phyloP scores from a whole-genome alignment of 2,797 vertebrate genomes.

The Remorina albescens region DNA sequence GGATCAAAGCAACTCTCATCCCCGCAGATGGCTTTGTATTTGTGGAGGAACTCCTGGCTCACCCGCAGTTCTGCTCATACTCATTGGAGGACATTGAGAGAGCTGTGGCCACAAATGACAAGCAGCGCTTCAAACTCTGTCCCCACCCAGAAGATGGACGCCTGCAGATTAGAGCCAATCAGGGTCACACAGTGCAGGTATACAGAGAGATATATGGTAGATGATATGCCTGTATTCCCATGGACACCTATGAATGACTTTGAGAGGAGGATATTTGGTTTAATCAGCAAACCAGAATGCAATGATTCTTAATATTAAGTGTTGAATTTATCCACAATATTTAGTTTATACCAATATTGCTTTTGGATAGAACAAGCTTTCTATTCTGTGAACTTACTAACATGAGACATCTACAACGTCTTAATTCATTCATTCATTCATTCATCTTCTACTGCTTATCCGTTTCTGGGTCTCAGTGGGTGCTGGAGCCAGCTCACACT shows the following conservation, averaged over 20 bases:
- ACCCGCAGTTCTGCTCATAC: conserved; percentile 85
- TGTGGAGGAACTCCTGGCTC: conserved; percentile 84
- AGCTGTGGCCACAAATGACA: conserved; percentile 87
- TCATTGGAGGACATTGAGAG: conserved; percentile 85
- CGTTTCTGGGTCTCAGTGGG: no score
- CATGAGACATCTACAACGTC: neutral
- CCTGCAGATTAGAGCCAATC: conserved; percentile 91
- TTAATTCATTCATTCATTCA: no score
- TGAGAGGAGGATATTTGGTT: neutral
- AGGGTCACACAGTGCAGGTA: conserved; percentile 92
- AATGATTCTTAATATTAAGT: neutral
- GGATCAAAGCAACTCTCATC: conserved; percentile 21
- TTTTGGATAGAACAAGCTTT: neutral
- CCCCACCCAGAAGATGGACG: conserved; percentile 76
- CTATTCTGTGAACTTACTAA: neutral
- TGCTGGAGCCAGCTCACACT: no score
- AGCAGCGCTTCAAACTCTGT: conserved; percentile 88
- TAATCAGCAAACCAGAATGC: neutral
- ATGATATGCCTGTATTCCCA: neutral
- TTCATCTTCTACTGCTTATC: no score
- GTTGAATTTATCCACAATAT: neutral
- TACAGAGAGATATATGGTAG: neutral
- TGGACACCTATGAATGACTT: neutral
- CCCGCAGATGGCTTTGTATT: conserved; percentile 89
- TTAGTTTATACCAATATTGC: neutral